A percentile compares a stretch with the other conserved stretches of the same genome.
Conservation (phyloP, 2,888 invertebrate genomes). For the Atethmia centrago region DNA sequence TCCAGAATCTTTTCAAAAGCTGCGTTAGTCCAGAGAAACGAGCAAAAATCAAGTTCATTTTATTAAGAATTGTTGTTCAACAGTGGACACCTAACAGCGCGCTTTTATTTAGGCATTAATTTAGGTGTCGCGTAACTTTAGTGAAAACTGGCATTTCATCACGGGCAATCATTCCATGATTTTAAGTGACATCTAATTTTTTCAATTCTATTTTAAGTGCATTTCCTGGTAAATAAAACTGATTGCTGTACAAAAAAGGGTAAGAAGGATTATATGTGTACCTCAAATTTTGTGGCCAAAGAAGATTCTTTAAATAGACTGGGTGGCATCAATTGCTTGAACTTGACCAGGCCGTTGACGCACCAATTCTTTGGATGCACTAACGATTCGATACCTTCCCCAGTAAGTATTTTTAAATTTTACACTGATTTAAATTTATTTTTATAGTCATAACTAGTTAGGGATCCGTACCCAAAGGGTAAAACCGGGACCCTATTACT, state of each 20-base stretch:
- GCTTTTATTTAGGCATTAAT: neutral
- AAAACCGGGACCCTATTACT: too few relatives aligned
- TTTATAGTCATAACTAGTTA: neutral
- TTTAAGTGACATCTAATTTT: neutral
- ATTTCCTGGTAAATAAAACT: slow-evolving; percentile 1
- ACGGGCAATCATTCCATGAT: neutral
- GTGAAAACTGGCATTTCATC: neutral
- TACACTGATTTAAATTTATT: neutral
- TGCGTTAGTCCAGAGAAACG: too few relatives aligned
- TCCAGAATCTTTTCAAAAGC: neutral
- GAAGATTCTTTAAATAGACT: slow-evolving; percentile 73
- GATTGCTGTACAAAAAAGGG: slow-evolving; percentile 50
- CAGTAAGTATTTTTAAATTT: slow-evolving; percentile 13
- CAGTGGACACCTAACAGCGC: too few relatives aligned
- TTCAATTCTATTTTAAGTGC: neutral
- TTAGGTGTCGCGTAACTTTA: neutral
- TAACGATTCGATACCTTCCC: slow-evolving; percentile 28
- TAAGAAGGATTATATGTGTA: slow-evolving; percentile 64
- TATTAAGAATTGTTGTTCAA: too few relatives aligned
- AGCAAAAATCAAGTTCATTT: too few relatives aligned
- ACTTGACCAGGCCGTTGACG: slow-evolving; percentile 71
- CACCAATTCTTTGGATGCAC: slow-evolving; percentile 70
- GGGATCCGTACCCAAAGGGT: too few relatives aligned
- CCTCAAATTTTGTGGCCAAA: slow-evolving; percentile 63
- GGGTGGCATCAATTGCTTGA: slow-evolving; percentile 69